Base-by-base conservation (phyloP, 2,797 vertebrate species). In the Pempheris klunzingeri region DNA sequence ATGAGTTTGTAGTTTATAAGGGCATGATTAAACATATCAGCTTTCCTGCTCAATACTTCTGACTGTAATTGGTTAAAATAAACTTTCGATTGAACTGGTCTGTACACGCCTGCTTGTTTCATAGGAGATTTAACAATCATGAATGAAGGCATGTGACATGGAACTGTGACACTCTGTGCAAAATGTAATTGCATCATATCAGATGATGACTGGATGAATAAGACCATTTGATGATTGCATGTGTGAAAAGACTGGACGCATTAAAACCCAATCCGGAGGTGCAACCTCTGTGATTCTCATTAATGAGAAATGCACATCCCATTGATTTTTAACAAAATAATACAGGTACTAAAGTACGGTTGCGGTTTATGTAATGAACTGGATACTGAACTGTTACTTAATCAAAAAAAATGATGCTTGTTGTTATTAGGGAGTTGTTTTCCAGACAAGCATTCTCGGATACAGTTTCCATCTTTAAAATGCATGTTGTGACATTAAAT, bases 401-500 rank as follows among this genome's bases (percentile, higher is more conserved):
- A 68, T 15, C 1, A 8, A 22, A 62, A 5, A 49, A 22, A 36
- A 17, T 3, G 4, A 22, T 12, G 3, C 10, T 28, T 26, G 36
- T 20, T 43, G 9, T 46, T 22, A 11, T 54, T 18, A 3, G 34
- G 18, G 9, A 57, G 50, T 32, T 13, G 7, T 70, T 58, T 46
- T 66, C 28, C 44, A 28, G 12, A 26, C 13, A 47, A 52, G 15
- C 6, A 22, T 30, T 17, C 26, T 34, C 34, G 11, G 4, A n/a
- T 38, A 14, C 32, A 52, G 7, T 38, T 43, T 41, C 5, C 13
- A 68, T 22, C 14, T 63, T 55, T 30, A 43, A 30, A 17, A 34
- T n/a, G 26, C 54, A 26, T 26, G 49, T 49, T 53, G 75, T 71
- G 64, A 64, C 60, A 80, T 81, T 22, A 71, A 65, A 83, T 68